Evolutionary conservation across 2,888 invertebrate species (phyloP).

Genomic region (Epistrophella euchroma): DNA sequence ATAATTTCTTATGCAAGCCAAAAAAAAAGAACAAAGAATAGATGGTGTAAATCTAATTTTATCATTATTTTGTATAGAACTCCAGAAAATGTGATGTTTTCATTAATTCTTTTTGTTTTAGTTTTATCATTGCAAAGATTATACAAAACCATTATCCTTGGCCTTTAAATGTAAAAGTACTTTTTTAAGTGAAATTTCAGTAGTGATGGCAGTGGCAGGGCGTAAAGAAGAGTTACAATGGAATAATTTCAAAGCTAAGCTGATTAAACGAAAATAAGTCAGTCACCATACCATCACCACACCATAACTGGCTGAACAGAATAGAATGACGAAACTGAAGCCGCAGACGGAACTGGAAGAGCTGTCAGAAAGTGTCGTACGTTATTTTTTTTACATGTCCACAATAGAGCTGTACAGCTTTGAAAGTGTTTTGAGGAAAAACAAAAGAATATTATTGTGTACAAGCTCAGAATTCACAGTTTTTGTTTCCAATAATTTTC

Average conservation of each 20-base stretch:
- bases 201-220: fast-evolving
- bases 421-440: too few species aligned
- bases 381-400: too few species aligned
- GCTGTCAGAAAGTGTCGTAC: too few species aligned
- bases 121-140: neutral
- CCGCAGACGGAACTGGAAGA: too few species aligned
- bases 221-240: neutral
- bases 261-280: neutral
- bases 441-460: too few species aligned
- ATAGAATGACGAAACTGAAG: too few species aligned
- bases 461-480: too few species aligned
- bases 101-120: conserved; percentile 9
- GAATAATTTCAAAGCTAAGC: neutral
- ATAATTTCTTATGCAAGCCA: neutral
- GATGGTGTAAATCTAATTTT: neutral
- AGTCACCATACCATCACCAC: too few species aligned
- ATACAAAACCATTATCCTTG: neutral
- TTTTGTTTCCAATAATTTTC: too few species aligned
- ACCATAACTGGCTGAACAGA: too few species aligned
- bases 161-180: neutral
- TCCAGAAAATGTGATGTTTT: neutral
- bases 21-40: neutral
- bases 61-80: conserved; percentile 1
- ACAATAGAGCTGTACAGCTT: too few species aligned
- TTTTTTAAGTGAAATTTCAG: neutral